Conservation (phyloP, 1,140 invertebrate genomes). For the Eufriesea mexicana region DNA sequence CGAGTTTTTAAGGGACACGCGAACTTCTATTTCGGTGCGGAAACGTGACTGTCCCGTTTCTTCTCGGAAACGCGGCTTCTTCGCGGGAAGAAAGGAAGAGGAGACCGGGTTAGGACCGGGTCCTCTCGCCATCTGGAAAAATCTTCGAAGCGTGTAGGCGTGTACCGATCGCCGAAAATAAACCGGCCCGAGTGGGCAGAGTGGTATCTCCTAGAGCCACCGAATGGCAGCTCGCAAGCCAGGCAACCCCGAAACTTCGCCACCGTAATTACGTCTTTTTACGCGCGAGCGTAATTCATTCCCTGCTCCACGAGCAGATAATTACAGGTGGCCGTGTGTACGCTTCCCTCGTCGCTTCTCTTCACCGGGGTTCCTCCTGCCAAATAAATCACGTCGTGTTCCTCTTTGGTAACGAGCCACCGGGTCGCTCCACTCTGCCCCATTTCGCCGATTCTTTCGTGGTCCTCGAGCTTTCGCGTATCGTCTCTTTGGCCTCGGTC, state of each 20-base stretch:
- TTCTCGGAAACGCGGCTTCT: conserved; percentile 39
- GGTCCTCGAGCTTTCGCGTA: not conserved
- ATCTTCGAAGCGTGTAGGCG: conserved; percentile 10
- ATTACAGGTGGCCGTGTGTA: conserved; percentile 28
- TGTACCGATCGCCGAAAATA: conserved; percentile 38
- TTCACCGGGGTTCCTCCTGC: conserved; percentile 2
- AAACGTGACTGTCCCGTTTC: conserved; percentile 49
- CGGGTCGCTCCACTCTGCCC: not conserved
- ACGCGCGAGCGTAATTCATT: conserved; percentile 39
- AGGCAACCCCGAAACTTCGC: conserved; percentile 3
- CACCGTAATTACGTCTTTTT: conserved; percentile 39
- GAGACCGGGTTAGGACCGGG: too few species aligned
- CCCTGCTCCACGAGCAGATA: conserved; percentile 41
- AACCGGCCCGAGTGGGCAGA: not conserved
- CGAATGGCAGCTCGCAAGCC: too few species aligned
- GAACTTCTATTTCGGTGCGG: conserved; percentile 61
- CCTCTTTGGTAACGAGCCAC: not conserved
- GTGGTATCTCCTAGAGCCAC: not conserved
- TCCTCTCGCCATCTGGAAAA: conserved; percentile 25
- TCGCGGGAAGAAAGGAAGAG: not conserved
- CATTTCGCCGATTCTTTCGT: conserved; percentile 5
- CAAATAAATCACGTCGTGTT: conserved; percentile 36
- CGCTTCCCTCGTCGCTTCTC: conserved; percentile 18
- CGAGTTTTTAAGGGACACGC: conserved; percentile 65
- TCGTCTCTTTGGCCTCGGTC: not conserved